Percentiles rank a stretch among this genome's conserved stretches.
phyloP scores from a whole-genome alignment of 1,140 invertebrate genomes.

The Ceratitis capitata region DNA sequence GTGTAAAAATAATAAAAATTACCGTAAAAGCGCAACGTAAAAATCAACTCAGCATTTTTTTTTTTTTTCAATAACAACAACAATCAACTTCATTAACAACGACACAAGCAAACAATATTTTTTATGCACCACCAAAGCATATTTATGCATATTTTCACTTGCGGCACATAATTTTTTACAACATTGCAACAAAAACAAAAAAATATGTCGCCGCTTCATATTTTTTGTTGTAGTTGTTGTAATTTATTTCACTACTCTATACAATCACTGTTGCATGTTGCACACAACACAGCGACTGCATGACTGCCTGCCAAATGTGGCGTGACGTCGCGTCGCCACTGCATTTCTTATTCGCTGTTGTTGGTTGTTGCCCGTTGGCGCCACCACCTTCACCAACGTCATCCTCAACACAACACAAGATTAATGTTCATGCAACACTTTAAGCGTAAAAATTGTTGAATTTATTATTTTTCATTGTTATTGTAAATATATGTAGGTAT shows the following conservation, averaged over 20 bases:
- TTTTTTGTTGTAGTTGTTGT: not conserved
- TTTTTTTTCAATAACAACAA: not conserved
- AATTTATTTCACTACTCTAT: not conserved
- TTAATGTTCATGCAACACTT: not conserved
- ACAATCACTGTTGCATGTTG: not conserved
- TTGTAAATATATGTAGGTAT: not conserved
- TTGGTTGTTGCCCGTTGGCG: not conserved
- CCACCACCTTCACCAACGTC: not conserved
- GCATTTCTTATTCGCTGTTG: too few relatives aligned
- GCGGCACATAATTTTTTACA: not conserved
- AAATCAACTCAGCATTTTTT: not conserved
- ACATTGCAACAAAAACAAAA: not conserved
- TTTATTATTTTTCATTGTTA: not conserved
- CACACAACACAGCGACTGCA: not conserved
- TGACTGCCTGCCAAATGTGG: not conserved
- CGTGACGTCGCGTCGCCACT: not conserved
- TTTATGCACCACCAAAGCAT: too few relatives aligned
- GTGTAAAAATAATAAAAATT: not conserved
- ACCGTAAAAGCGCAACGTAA: not conserved
- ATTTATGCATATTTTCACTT: not conserved
- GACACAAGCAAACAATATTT: too few relatives aligned
- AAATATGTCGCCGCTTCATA: not conserved
- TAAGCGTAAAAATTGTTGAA: constrained; percentile 28
- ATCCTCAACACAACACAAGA: too few relatives aligned
- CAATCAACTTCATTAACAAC: not conserved